Evolutionary conservation across 2,113 vertebrate species (phyloP), one percentile per base, ranked within the genome.

Genomic region (Trematocara unimaculatum): DNA sequence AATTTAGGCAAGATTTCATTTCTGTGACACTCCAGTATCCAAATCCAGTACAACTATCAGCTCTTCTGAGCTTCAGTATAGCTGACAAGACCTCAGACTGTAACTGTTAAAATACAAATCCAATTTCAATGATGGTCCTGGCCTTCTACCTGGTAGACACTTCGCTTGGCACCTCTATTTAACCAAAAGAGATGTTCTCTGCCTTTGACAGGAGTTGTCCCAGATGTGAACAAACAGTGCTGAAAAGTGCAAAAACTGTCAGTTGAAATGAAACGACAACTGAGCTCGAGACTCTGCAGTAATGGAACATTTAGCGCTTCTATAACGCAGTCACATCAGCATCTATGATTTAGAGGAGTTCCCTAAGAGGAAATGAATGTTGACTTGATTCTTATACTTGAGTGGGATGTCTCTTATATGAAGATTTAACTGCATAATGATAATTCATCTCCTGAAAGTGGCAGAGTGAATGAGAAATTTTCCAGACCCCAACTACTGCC

Each of bases 401-500:
- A 42, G n/a, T 42, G 35, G n/a, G 38, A 42, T 42, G 15, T 42
- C 38, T 23, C 35, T 23, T 40, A 40, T 8, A 42, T 42, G 12
- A 70, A 42, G 38, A 70, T 42, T 70, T 42, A 42, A 42, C 64
- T 70, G 38, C 12, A 70, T 23, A 42, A 8, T 0, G n/a, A 42
- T 14, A 40, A 40, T 64, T 38, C 33, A 38, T 38, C 33, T 64
- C 35, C 35, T 70, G 38, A 70, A 70, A 42, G 12, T 70, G 64
- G 35, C 64, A 40, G 18, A 70, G 35, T 0, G n/a, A 70, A 9
- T 13, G 35, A 67, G 11, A 67, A 67, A 20, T 20, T 10, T 72
- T 72, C 20, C 38, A 17, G n/a, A 72, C 20, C 0, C 8, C 0
- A 47, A 17, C 40, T 5, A 17, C 4, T 17, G 67, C 14, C 40